Evolutionary conservation across 2,797 vertebrate genomes (phyloP), one percentile per base, ranked within the genome.

Genomic region (Thalassophryne amazonica): DNA sequence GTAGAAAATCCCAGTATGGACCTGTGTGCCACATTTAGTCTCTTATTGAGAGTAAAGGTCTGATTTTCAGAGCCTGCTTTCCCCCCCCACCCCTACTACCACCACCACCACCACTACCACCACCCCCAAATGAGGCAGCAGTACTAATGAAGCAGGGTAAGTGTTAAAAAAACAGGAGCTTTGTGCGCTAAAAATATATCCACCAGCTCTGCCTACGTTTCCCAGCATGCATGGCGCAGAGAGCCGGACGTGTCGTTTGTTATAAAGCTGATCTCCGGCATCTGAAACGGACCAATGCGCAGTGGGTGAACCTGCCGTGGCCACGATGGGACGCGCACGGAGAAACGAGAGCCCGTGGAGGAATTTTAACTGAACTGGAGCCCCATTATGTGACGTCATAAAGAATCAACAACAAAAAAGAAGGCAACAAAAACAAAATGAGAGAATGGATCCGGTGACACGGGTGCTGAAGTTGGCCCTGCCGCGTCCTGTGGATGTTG

Each of bases 381-480:
- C n/a, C 61, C 39, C 58, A 14, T 17, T n/a, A n/a, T n/a, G n/a
- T n/a, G n/a, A n/a, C n/a, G n/a, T 60, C 23, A 19, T 28, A 14
- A 10, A 13, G 7, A 15, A 23, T 19, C 17, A 28, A 24, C 5
- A 17, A 11, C 34, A 7, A 27, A 42, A 46, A 51, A 48, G 38
- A 28, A 27, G 0, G 36, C 15, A 21, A 34, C 38, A 23, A 20
- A 23, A 25, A 9, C 23, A n/a, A 31, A 18, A 12, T 27, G 17
- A 14, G 39, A 60, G 56, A 47, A 76, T 69, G 78, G 72, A 76
- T 61, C 52, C 31, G 24, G 38, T 34, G 48, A 60, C 51, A 77
- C 50, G 80, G 71, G 57, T 53, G 83, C 58, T 64, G 75, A 92
- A 93, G 90, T 92, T 92, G 92, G 91, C 89, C 91, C 76, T 80